Evolutionary conservation across 2,888 invertebrate species (phyloP), one percentile per base, ranked within the genome.

Genomic region (Nomada ferruginata): DNA sequence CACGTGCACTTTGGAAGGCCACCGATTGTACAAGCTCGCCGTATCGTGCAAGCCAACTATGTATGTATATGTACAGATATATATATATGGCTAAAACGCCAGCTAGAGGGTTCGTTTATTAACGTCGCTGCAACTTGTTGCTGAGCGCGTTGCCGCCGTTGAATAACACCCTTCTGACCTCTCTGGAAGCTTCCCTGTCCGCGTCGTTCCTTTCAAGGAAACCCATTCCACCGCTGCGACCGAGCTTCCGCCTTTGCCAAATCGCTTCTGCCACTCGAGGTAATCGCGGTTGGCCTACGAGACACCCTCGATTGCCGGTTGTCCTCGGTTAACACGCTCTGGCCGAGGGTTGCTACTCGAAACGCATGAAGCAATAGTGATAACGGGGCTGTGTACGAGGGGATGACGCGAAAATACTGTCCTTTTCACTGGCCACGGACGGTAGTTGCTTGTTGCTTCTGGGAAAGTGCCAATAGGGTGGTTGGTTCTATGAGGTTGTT

Each of bases 81-180:
- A 36, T 36, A 36, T 36, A 36, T 36, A 36, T 36, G n/a, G n/a
- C 61, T 63, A 74, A 88, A 84, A 85, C 83, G 89, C 82, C 85
- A 89, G 85, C 88, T 91, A 86, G 89, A 89, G 88, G 89, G 90
- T 91, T 91, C 91, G 91, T 92, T 92, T 91, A 91, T 92, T 91
- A 91, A 89, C 89, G 90, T 88, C 84, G 84, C 91, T 86, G 92
- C 92, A 92, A 92, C 92, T 92, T 92, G 92, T 92, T 92, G 92
- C 91, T 89, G 91, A 85, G 87, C 89, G 85, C 85, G 88, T 86
- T 83, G 79, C 76, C 78, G 68, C 52, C 73, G 73, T 77, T 74
- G 85, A 83, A 85, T 85, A 83, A 85, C 85, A 72, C 88, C 86
- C 87, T 87, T 88, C 84, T 86, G 88, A 85, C 87, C 85, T 79